Conservation (phyloP, 35 echinoderm and acorn worm genomes). For the Hemicentrotus pulcherrimus region DNA sequence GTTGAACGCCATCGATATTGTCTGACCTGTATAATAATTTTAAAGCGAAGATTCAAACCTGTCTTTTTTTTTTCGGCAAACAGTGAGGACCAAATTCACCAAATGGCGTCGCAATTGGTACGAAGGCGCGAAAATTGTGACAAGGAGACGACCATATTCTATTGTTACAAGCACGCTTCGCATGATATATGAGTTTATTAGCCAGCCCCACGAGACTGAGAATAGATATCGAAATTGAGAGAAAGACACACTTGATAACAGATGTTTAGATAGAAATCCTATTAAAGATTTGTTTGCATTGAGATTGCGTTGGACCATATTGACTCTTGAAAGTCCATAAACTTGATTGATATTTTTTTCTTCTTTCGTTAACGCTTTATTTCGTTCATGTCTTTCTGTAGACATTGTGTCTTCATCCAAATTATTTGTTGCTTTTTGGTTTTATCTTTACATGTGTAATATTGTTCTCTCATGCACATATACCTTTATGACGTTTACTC, state of each 20-base stretch:
- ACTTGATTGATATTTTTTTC: not conserved
- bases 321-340: not conserved
- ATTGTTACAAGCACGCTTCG: not conserved
- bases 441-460: no score
- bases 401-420: no score
- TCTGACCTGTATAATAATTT: not conserved
- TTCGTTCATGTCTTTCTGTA: no score
- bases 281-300: not conserved
- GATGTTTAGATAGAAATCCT: not conserved
- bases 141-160: not conserved
- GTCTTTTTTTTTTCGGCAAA: not conserved
- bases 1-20: no score
- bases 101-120: not conserved
- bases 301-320: not conserved
- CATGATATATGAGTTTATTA: not conserved
- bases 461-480: no score
- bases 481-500: no score
- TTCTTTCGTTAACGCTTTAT: no score
- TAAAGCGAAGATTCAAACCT: not conserved
- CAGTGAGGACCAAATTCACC: not conserved
- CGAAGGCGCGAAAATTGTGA: not conserved
- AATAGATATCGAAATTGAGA: not conserved
- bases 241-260: not conserved
- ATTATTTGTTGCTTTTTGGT: no score
- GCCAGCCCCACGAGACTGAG: not conserved